A percentile compares a stretch with the other conserved stretches of the same genome.
Conservation (phyloP, 37 sponge, comb jelly and placozoan genomes). For the Bolinopsis microptera region DNA sequence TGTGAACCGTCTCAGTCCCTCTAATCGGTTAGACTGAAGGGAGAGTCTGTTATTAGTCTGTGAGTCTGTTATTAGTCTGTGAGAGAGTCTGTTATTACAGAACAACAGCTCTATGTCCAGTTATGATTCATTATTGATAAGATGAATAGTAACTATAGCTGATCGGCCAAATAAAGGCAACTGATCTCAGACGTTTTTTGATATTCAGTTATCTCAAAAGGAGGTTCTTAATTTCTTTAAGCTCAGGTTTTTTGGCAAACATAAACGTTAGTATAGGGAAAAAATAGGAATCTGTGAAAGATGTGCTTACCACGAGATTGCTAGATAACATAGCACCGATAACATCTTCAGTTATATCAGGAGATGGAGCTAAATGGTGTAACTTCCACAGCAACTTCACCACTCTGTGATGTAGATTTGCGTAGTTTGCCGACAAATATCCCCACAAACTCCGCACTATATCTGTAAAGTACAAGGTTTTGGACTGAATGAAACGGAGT, state of each 20-base stretch:
- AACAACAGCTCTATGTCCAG: too few species aligned
- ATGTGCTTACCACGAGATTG: conserved; percentile 8
- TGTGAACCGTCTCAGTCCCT: conserved; percentile 35
- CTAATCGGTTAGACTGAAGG: conserved; percentile 33
- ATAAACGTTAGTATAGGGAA: too few species aligned
- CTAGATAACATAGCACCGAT: conserved; percentile 47
- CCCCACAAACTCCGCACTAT: conserved; percentile 57
- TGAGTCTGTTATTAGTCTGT: too few species aligned
- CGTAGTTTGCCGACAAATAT: conserved; percentile 36
- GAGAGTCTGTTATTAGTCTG: too few species aligned
- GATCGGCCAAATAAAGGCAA: too few species aligned
- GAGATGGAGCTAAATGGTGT: conserved; percentile 40
- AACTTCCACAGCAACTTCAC: conserved; percentile 65
- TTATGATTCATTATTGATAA: too few species aligned
- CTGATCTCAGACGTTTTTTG: too few species aligned
- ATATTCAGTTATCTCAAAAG: too few species aligned
- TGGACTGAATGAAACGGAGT: conserved; percentile 55
- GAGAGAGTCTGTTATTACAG: too few species aligned
- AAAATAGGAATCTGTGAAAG: neutral
- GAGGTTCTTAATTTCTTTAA: too few species aligned
- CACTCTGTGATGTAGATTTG: conserved; percentile 61
- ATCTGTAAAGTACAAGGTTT: conserved; percentile 6
- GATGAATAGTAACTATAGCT: too few species aligned
- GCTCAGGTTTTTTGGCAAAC: too few species aligned
- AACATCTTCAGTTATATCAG: conserved; percentile 61